Evolutionary conservation across 2,888 invertebrate species (phyloP).

Genomic region (Tipula unca): DNA sequence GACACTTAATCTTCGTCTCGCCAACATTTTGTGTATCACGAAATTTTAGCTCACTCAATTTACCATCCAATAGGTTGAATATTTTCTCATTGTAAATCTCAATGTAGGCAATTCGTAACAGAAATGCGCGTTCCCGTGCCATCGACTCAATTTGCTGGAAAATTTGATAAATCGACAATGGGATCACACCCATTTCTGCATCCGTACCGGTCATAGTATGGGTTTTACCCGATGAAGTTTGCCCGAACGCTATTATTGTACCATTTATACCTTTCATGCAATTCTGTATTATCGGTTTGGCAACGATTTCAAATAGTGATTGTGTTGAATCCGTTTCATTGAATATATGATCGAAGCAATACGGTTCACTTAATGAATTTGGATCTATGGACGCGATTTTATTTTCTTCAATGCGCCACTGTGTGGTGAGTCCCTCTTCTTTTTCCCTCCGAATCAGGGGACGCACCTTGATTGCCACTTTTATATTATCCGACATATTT

Average conservation of each 20-base stretch:
- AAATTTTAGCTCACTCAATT: slow-evolving; percentile 53
- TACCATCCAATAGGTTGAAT: slow-evolving; percentile 60
- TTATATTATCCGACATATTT: slow-evolving; percentile 49
- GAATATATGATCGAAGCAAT: slow-evolving; percentile 60
- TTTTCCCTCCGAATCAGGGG: slow-evolving; percentile 58
- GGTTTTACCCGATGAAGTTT: slow-evolving; percentile 84
- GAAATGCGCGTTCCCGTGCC: slow-evolving; percentile 55
- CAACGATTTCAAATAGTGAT: slow-evolving; percentile 57
- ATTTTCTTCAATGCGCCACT: slow-evolving; percentile 55
- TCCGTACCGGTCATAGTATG: slow-evolving; percentile 72
- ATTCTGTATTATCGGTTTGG: slow-evolving; percentile 61
- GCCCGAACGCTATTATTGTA: slow-evolving; percentile 86
- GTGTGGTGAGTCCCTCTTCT: slow-evolving; percentile 46
- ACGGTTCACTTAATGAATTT: slow-evolving; percentile 39
- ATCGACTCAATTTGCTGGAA: slow-evolving; percentile 56
- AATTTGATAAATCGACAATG: slow-evolving; percentile 58
- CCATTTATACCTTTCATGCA: slow-evolving; percentile 71
- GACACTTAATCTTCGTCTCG: slow-evolving; percentile 53
- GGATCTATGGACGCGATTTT: slow-evolving; percentile 51
- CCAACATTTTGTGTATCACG: slow-evolving; percentile 52
- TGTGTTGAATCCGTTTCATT: slow-evolving; percentile 49
- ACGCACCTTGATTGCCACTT: slow-evolving; percentile 67
- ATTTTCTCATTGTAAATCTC: slow-evolving; percentile 86
- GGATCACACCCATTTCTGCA: slow-evolving; percentile 64
- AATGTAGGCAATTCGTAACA: slow-evolving; percentile 71